A percentile compares a stretch with the other conserved stretches of the same genome.
Evolutionary conservation across 2,888 invertebrate species (phyloP).

Genomic region (Acleris holmiana): DNA sequence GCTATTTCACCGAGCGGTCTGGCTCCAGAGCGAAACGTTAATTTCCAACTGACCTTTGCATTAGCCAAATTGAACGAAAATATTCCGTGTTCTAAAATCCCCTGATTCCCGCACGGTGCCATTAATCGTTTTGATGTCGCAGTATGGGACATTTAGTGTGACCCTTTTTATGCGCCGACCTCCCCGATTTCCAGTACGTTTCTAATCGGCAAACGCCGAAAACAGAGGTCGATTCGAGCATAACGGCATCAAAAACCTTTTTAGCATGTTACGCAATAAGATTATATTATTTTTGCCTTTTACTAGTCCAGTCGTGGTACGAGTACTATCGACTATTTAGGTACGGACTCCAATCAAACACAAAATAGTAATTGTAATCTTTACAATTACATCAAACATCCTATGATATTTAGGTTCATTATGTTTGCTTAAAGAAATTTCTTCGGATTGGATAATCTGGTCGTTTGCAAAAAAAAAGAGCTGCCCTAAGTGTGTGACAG

Average conservation of each 20-base stretch:
- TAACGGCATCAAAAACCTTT: background rate
- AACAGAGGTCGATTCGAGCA: conserved; percentile 30
- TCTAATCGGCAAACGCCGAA: conserved; percentile 67
- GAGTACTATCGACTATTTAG: too few species aligned
- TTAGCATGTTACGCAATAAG: too few species aligned
- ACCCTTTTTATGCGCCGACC: conserved; percentile 78
- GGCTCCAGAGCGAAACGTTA: conserved; percentile 59
- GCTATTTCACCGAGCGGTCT: conserved; percentile 8
- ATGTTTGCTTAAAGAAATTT: too few species aligned
- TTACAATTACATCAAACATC: too few species aligned
- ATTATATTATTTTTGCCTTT: too few species aligned
- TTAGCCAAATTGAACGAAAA: conserved; percentile 75
- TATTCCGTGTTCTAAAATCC: conserved; percentile 69
- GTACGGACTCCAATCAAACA: too few species aligned
- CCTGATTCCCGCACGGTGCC: conserved; percentile 58
- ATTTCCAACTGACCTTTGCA: conserved; percentile 63
- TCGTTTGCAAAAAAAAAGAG: too few species aligned
- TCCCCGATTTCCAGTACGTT: conserved; percentile 63
- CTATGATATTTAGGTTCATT: too few species aligned
- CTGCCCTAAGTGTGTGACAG: too few species aligned
- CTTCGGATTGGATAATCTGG: too few species aligned
- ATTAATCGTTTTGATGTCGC: conserved; percentile 83
- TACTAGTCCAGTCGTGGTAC: too few species aligned
- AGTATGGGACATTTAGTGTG: conserved; percentile 83
- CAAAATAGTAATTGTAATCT: too few species aligned